Base-by-base conservation (phyloP, 1,140 invertebrate species). In the Pogonomyrmex barbatus region DNA sequence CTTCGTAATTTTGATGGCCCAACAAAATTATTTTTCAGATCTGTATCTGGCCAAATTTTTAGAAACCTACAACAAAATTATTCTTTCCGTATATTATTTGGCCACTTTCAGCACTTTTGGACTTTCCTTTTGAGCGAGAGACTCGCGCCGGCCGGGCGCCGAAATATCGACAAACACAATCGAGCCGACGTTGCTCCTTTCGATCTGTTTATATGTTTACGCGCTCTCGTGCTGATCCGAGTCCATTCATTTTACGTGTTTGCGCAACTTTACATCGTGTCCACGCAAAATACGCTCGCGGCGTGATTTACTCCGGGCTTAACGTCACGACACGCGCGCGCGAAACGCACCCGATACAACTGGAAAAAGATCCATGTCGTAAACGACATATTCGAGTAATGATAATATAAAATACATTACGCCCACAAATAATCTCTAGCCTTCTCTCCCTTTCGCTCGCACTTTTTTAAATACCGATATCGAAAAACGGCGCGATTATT, bases 391-490 rank as follows among this genome's bases (percentile, higher is more conserved):
- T 65, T n/a, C 36, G 63, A 50, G 42, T 33, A 24, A 68, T 6
- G 45, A 68, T 50, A 50, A 68, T 50, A 68, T 2, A 50, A 24
- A 68, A 68, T 68, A 68, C 24, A 68, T 47, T 68, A 50, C 42
- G 42, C 24, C 24, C 65, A 50, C 42, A 33, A 68, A 68, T 6
- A 68, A 68, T n/a, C 36, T 68, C 65, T 47, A 24, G 24, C 24
- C 24, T n/a, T 47, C n/a, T 68, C 17, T 45, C n/a, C 9, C 42
- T 4, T 24, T 24, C 24, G 24, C 24, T 24, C 24, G 24, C 24
- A 24, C n/a, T 30, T 39, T 45, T n/a, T 14, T 68, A 6, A 39
- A 30, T 50, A 47, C 3, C 24, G 42, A 68, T 67, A 67, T 10
- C 45, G 45, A 67, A 42, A 67, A 42, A 17, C 42, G 5, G 14